Evolutionary conservation across 2,888 invertebrate genomes (phyloP).

Genomic region (Athalia cordata): DNA sequence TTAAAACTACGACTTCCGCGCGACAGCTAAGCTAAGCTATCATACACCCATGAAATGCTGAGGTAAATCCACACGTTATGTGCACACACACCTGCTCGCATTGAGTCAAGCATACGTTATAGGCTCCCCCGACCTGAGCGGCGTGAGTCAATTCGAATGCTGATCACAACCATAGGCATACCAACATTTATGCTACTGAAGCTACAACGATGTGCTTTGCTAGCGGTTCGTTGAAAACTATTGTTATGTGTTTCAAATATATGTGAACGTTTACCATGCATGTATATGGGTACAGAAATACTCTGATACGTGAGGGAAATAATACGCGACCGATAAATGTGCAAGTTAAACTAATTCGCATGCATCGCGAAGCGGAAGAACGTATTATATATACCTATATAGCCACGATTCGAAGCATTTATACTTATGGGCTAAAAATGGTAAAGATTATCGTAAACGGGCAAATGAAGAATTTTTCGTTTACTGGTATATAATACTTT

Average conservation of each 20-base stretch:
- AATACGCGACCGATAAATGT: not conserved
- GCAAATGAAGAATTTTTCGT: not conserved
- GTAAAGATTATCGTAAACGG: not conserved
- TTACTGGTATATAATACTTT: not conserved
- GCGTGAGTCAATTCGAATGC: conserved; percentile 44
- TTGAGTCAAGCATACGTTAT: conserved; percentile 36
- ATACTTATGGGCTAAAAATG: not conserved
- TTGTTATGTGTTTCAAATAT: too few species aligned
- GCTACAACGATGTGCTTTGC: conserved; percentile 10
- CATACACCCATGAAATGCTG: not conserved
- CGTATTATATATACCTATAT: not conserved
- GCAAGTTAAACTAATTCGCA: conserved; percentile 17
- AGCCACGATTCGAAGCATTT: not conserved
- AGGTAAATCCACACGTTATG: not conserved
- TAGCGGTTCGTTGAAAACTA: conserved; percentile 3
- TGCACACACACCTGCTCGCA: conserved; percentile 32
- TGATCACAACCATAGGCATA: conserved; percentile 29
- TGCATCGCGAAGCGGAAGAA: not conserved
- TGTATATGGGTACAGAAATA: not conserved
- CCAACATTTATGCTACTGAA: not conserved
- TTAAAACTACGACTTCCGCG: not conserved
- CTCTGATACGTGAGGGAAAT: not conserved
- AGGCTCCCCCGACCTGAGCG: conserved; percentile 7
- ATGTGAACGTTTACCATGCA: not conserved
- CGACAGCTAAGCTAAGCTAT: not conserved